Evolutionary conservation across 1,140 invertebrate genomes (phyloP).

Genomic region (Drosophila tsacasi): DNA sequence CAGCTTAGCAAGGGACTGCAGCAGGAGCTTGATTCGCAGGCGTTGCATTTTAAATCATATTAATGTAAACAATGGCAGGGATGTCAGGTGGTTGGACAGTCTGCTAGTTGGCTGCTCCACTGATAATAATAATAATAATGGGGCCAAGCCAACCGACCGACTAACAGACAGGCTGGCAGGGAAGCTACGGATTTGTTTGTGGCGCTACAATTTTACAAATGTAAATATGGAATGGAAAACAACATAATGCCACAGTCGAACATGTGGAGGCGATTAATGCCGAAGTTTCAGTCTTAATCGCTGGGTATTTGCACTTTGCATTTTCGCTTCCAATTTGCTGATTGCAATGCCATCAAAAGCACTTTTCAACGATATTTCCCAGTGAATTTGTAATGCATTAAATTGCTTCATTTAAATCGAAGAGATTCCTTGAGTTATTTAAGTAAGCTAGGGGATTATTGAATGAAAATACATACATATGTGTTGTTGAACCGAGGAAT

Average conservation of each 20-base stretch:
- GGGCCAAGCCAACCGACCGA: neutral
- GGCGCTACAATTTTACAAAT: conserved; percentile 42
- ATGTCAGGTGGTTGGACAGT: conserved; percentile 46
- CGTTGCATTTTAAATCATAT: conserved; percentile 70
- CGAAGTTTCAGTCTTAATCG: conserved; percentile 5
- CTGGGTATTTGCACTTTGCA: conserved; percentile 33
- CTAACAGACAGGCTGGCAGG: neutral
- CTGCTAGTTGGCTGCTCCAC: conserved; percentile 23
- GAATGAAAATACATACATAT: neutral
- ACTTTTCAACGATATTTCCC: neutral
- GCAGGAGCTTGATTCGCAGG: conserved; percentile 29
- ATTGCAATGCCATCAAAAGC: conserved; percentile 21
- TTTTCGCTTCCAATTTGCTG: conserved; percentile 31
- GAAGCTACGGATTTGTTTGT: conserved; percentile 4
- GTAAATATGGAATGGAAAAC: conserved; percentile 42
- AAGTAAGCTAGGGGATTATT: neutral
- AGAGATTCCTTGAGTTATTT: neutral
- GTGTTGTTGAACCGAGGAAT: neutral
- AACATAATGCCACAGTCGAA: conserved; percentile 32
- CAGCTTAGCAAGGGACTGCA: conserved; percentile 22
- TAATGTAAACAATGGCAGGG: conserved; percentile 72
- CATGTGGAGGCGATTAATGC: conserved; percentile 33
- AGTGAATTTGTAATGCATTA: conserved; percentile 7
- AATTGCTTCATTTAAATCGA: conserved; percentile 1
- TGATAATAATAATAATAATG: conserved; percentile 19